Base-by-base conservation (phyloP, 2,888 invertebrate genomes). In the Tortricodes alternella region DNA sequence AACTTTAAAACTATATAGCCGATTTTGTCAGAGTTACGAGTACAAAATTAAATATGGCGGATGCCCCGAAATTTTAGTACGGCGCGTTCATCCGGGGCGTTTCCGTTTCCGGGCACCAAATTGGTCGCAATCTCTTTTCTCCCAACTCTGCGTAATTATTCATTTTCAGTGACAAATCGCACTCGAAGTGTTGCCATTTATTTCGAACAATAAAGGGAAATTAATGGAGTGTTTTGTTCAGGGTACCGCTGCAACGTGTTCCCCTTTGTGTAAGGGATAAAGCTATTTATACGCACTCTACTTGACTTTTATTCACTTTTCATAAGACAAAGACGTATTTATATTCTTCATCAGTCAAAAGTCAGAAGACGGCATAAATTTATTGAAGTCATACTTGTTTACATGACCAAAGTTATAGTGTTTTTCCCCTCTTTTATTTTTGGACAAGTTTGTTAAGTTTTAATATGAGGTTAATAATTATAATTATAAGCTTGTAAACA, bases 51-150 rank as follows among this genome's bases (percentile, higher is more conserved):
- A 55, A 55, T 37, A 55, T 48, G 34, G 27, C 27, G n/a, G 24
- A 24, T 23, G 16, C 5, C 13, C 18, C 24, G 41, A 23, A 11
- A 39, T 53, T 46, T 41, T 27, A 24, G 53, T 34, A 18, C 53
- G 24, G 39, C 53, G 53, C 46, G 46, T 53, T 34, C 46, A 24
- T 48, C 53, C 53, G 39, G 52, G 46, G 39, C 39, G 38, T 21
- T 46, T 53, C 53, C 53, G 46, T 13, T 53, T 53, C 53, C 53
- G 39, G 53, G n/a, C 19, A 13, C 46, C 55, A 55, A 55, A 55
- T 55, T 55, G 48, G 55, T 35, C 55, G 55, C 27, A 55, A 49
- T 55, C 55, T 55, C 48, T 55, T 55, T 49, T 34, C 53, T 44
- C 53, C 46, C 46, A 18, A 53, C 53, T 41, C 48, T 27, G 38